Evolutionary conservation across 2,888 invertebrate species (phyloP).

Genomic region (Euproctis similis): DNA sequence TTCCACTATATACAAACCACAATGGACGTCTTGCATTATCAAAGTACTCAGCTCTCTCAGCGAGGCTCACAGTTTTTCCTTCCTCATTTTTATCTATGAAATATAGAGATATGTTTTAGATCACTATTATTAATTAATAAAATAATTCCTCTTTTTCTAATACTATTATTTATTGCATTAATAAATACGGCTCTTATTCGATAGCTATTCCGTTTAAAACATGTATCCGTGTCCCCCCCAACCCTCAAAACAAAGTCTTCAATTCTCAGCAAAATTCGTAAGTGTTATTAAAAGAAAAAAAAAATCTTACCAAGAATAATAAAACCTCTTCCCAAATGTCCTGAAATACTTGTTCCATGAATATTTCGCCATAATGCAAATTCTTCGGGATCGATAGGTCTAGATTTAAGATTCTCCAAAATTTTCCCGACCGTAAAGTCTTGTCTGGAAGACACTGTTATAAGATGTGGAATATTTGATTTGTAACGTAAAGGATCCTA

Average conservation of each 20-base stretch:
- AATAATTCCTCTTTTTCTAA: too few species aligned
- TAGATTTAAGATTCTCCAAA: slow-evolving; percentile 39
- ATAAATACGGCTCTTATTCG: too few species aligned
- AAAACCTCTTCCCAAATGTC: slow-evolving; percentile 55
- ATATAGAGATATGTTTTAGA: too few species aligned
- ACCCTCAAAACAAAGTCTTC: too few species aligned
- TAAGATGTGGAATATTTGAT: slow-evolving; percentile 40
- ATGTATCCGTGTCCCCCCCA: too few species aligned
- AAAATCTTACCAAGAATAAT: slow-evolving; percentile 43
- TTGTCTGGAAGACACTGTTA: slow-evolving; percentile 45
- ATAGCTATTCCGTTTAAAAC: too few species aligned
- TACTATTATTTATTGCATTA: too few species aligned
- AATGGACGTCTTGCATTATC: slow-evolving; percentile 62
- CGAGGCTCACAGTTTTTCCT: slow-evolving; percentile 33
- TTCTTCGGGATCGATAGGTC: slow-evolving; percentile 50
- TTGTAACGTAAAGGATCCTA: slow-evolving; percentile 42
- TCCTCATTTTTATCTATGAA: slow-evolving; percentile 35
- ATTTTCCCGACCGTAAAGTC: slow-evolving; percentile 35
- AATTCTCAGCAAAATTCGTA: too few species aligned
- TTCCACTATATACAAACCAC: slow-evolving; percentile 83
- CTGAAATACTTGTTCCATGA: slow-evolving; percentile 35
- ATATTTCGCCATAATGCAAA: slow-evolving; percentile 51
- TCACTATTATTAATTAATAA: too few species aligned
- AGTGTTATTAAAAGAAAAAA: too few species aligned
- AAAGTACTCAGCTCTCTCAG: slow-evolving; percentile 36